Base-by-base conservation (phyloP, 2,113 vertebrate species). In the Barnardius zonarius region DNA sequence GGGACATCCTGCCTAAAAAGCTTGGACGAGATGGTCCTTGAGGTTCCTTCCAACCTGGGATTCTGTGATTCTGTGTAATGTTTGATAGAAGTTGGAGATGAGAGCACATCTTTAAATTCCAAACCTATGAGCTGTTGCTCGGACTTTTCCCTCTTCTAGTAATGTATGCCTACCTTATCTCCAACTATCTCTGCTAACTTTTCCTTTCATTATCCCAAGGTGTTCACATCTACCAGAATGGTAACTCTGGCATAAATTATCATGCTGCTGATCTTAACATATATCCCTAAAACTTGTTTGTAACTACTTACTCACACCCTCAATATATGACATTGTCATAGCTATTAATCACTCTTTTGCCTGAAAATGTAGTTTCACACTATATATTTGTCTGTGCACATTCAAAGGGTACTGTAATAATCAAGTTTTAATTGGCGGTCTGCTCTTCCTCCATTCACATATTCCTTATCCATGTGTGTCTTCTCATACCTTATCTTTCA, bases 331-430 rank as follows among this genome's bases (percentile, higher is more conserved):
- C 68, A 69, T 82, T 22, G 6, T 83, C 79, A 11, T 15, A 62
- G 85, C 35, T 64, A 8, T 55, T 75, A 72, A 41, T 49, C 19
- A n/a, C 41, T 52, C 27, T 49, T 74, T 24, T 86, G 17, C 9
- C 33, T 31, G 41, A 57, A 64, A 51, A 13, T 3, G 0, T 31
- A 16, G 30, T 57, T 86, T 16, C 0, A 0, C 13, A 1, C 35
- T 59, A 0, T 24, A 3, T 62, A 11, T 85, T 83, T 81, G 6
- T 11, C 7, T 33, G 30, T 66, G 11, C 62, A 23, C 6, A 2
- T 66, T 66, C n/a, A 69, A 9, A 17, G 30, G 7, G 10, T 68
- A 67, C 30, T 2, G 3, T 69, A 16, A 37, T 55, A 68, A 62
- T 17, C 24, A 46, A 72, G 22, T 78, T 87, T 18, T 75, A 54